Base-by-base conservation (phyloP, 2,113 vertebrate genomes). In the Centropus bengalensis region DNA sequence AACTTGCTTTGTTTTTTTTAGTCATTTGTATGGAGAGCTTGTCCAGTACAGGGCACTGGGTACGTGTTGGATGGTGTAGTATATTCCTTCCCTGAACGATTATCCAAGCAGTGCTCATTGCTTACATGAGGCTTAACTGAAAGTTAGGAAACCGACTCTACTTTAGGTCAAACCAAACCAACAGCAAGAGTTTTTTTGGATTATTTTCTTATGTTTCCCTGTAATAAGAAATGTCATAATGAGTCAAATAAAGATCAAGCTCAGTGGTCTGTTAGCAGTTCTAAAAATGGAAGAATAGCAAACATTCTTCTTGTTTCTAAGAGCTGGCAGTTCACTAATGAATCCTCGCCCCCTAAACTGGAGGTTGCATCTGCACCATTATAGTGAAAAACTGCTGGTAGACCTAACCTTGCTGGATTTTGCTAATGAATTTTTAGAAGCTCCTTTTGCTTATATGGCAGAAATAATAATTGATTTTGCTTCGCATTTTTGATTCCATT, bases 291-390 rank as follows among this genome's bases (percentile, higher is more conserved):
- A 91, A 55, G n/a, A 58, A 62, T 21, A 21, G 24, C 27, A 63
- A 68, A 73, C 3, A 1, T 0, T 74, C 8, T 49, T 12, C 5
- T 73, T 18, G 0, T 71, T 58, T 55, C 14, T 42, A 12, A 40
- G 33, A 38, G 1, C 13, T 80, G 63, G 13, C 52, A 60, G 28
- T 52, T 82, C 44, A 27, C 32, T 44, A 22, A 6, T 60, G 24
- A 36, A 55, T 89, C 33, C 32, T 47, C 16, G 36, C 8, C 7
- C 14, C 45, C 12, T 14, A 58, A 14, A 24, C 12, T 58, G 51
- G 18, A 51, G 4, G 32, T 75, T 71, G 27, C 33, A 32, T 33
- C 24, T 82, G 24, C 56, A 33, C 32, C 5, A 2, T 10, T n/a
- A 10, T n/a, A 10, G 51, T 71, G 51, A 32, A 63, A 68, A 91